A percentile compares a stretch with the other conserved stretches of the same genome.
Evolutionary conservation across 2,797 vertebrate genomes (phyloP).

Genomic region (Crax fasciolata): DNA sequence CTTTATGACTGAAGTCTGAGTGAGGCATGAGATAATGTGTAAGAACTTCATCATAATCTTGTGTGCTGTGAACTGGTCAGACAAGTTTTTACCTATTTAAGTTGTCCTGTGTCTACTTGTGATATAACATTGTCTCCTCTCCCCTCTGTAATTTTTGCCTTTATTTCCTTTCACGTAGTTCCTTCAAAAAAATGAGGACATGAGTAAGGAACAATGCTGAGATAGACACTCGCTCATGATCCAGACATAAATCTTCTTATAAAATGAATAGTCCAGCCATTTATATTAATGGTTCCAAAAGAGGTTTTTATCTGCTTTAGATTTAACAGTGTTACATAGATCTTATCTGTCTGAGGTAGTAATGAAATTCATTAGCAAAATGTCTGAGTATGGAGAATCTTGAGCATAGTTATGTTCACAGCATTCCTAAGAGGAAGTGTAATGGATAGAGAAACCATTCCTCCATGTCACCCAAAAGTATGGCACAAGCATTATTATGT

Average conservation of each 20-base stretch:
- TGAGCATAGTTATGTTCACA: background rate
- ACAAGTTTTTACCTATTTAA: constrained; percentile 62
- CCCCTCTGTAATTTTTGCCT: background rate
- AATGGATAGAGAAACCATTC: background rate
- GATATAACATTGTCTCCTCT: background rate
- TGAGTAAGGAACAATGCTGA: background rate
- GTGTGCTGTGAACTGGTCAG: constrained; percentile 66
- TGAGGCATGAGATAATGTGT: constrained; percentile 62
- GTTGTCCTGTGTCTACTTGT: background rate
- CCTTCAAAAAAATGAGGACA: background rate
- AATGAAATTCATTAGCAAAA: constrained; percentile 32
- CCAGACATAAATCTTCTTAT: background rate
- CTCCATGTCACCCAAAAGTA: background rate
- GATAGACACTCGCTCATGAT: background rate
- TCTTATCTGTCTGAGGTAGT: constrained; percentile 19
- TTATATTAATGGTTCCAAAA: background rate
- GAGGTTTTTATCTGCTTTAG: background rate
- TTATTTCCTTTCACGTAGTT: constrained; percentile 9
- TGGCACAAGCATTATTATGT: background rate
- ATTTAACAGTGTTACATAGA: background rate
- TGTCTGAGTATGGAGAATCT: constrained; percentile 14
- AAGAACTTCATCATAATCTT: constrained; percentile 63
- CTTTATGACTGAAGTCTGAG: constrained; percentile 39
- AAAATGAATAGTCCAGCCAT: background rate
- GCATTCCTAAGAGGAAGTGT: background rate